Percentiles rank a stretch among this genome's conserved stretches.
Conservation (phyloP, 2,888 invertebrate genomes). For the Ophion costatus region DNA sequence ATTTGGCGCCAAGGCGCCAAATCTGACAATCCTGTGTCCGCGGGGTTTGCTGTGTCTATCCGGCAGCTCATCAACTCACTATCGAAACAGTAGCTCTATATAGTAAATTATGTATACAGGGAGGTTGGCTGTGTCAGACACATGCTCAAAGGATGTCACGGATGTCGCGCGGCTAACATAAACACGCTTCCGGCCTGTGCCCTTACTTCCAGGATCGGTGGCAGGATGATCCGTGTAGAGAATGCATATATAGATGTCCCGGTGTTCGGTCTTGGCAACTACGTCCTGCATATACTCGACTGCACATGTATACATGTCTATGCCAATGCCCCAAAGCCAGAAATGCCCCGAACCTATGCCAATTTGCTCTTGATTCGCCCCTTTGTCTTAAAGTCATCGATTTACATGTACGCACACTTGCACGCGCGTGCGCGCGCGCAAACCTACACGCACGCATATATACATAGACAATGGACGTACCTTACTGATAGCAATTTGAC, state of each 20-base stretch:
- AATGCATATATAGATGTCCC: conserved; percentile 60
- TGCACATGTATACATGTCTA: background rate
- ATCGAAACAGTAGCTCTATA: conserved; percentile 35
- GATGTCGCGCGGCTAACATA: conserved; percentile 70
- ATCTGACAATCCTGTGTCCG: background rate
- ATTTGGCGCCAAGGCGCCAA: no score
- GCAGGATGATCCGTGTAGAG: conserved; percentile 34
- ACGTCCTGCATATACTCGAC: background rate
- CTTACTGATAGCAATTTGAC: conserved; percentile 35
- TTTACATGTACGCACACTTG: conserved; percentile 23
- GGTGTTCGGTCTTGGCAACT: background rate
- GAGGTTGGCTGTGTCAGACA: conserved; percentile 67
- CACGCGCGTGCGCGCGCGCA: background rate
- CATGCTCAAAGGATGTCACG: conserved; percentile 71
- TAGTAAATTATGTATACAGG: conserved; percentile 40
- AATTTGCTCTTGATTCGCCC: background rate
- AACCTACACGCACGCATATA: background rate
- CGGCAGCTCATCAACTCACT: conserved; percentile 33
- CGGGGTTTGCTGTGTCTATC: background rate
- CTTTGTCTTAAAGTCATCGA: conserved; percentile 18
- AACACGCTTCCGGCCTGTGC: conserved; percentile 67
- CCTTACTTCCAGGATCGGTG: conserved; percentile 68
- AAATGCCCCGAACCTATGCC: background rate
- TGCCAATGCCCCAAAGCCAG: background rate
- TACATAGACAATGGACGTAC: background rate